Evolutionary conservation across 2,888 invertebrate species (phyloP).

Genomic region (Lapara coniferarum): DNA sequence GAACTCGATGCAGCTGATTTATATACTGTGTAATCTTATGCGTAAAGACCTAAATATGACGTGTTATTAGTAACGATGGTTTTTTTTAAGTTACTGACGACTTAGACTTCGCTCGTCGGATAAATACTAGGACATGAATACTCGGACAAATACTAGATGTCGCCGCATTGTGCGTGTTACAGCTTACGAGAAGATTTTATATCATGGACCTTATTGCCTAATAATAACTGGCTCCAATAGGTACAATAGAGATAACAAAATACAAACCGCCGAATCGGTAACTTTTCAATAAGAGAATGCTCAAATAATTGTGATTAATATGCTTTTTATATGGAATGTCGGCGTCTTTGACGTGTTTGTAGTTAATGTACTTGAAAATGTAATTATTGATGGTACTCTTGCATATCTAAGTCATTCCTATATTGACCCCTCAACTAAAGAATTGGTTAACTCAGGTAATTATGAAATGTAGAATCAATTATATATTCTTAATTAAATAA

Average conservation of each 20-base stretch:
- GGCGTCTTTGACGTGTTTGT: not conserved
- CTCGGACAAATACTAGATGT: too few species aligned
- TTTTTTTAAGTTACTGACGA: too few species aligned
- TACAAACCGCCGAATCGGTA: not conserved
- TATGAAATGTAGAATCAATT: not conserved
- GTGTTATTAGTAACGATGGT: too few species aligned
- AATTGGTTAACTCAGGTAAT: slow-evolving; percentile 4
- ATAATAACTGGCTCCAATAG: not conserved
- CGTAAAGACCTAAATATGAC: too few species aligned
- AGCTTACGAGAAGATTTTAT: too few species aligned
- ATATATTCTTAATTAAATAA: slow-evolving; percentile 3
- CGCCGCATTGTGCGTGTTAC: too few species aligned
- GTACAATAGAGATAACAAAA: not conserved
- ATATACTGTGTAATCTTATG: too few species aligned
- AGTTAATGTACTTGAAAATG: slow-evolving; percentile 13
- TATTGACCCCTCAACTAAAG: not conserved
- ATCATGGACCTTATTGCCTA: too few species aligned
- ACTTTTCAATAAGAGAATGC: not conserved
- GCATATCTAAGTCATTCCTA: not conserved
- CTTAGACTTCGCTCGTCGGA: too few species aligned
- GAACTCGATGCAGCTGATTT: too few species aligned
- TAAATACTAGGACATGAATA: too few species aligned
- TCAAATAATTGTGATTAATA: slow-evolving; percentile 14
- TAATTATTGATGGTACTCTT: slow-evolving; percentile 5
- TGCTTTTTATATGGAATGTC: slow-evolving; percentile 5